A percentile compares a stretch with the other conserved stretches of the same genome.
These are phyloP conservation scores for Eilema depressum DNA, from an alignment of 2,888 invertebrate species.

Conservation along the genomic window DNA sequence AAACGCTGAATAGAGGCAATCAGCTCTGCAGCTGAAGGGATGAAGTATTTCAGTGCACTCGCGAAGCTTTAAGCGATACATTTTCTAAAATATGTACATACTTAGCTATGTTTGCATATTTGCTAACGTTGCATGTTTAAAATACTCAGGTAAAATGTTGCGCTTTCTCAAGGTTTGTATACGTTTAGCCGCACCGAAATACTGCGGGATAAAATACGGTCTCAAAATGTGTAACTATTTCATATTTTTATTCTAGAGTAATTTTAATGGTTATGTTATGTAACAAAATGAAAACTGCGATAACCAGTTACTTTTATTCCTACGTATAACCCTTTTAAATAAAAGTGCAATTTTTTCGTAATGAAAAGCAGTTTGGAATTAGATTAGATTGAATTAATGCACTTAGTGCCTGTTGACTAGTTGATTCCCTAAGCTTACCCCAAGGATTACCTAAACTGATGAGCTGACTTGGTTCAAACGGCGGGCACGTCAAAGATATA, in stretches of 20 bases:
- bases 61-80: constrained; percentile 12
- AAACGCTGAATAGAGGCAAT: constrained; percentile 67
- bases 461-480: not conserved
- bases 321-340: too few species aligned
- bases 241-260: not conserved
- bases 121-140: constrained; percentile 18
- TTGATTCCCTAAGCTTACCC: too few species aligned
- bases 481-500: not conserved
- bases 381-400: not conserved
- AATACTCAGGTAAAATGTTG: not conserved
- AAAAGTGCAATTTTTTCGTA: too few species aligned
- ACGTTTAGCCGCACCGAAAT: constrained; percentile 6
- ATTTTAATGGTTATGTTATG: too few species aligned
- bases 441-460: too few species aligned
- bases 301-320: too few species aligned
- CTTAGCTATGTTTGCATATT: constrained; percentile 1
- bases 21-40: constrained; percentile 54
- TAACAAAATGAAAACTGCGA: too few species aligned
- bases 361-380: not conserved
- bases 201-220: not conserved
- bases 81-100: not conserved
- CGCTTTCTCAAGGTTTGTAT: not conserved
- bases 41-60: constrained; percentile 34
- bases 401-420: too few species aligned
- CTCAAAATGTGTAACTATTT: not conserved